Percentiles rank a stretch among this genome's conserved stretches.
Conservation (phyloP, 2,888 invertebrate species). For the Standfussiana lucernea region DNA sequence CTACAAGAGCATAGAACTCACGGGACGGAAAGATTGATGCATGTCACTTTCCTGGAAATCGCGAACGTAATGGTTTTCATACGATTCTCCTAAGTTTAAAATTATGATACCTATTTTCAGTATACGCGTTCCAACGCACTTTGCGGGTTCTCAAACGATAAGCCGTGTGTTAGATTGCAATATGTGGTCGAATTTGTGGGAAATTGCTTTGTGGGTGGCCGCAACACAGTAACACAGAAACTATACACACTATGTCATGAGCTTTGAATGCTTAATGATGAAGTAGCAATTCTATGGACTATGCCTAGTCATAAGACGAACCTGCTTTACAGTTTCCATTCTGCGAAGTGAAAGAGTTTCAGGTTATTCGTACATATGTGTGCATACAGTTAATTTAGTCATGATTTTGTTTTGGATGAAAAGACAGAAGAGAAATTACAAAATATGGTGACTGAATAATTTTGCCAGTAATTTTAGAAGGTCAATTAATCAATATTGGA, state of each 20-base stretch:
- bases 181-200: not conserved
- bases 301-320: too few species aligned
- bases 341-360: slow-evolving; percentile 73
- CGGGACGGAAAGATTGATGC: too few species aligned
- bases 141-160: not conserved
- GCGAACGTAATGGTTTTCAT: too few species aligned
- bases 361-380: slow-evolving; percentile 20
- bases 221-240: too few species aligned
- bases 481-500: not conserved
- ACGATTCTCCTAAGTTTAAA: too few species aligned
- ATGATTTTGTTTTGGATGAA: not conserved
- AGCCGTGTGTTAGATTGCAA: not conserved
- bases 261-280: too few species aligned
- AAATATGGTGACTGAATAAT: not conserved
- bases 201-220: not conserved
- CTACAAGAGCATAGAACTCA: too few species aligned
- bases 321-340: slow-evolving; percentile 75
- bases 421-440: not conserved
- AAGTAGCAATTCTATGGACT: too few species aligned
- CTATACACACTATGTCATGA: too few species aligned
- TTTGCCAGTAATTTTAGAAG: not conserved
- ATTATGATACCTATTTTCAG: too few species aligned
- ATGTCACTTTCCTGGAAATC: too few species aligned
- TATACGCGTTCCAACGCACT: not conserved
- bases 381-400: not conserved